Evolutionary conservation across 1,140 invertebrate genomes (phyloP).

Genomic region (Macrostomum lignano): DNA sequence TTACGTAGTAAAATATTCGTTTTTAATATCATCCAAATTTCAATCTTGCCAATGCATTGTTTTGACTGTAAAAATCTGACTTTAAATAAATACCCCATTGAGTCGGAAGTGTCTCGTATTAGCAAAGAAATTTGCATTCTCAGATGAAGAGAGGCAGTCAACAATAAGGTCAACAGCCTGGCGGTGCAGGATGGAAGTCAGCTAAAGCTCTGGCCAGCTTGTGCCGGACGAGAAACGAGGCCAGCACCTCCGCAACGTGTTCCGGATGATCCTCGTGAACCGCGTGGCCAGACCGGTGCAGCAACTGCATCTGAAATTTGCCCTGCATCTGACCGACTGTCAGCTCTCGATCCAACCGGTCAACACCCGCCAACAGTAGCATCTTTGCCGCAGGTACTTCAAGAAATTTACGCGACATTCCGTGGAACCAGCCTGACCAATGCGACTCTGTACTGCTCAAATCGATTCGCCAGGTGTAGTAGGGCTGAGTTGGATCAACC

Average conservation of each 20-base stretch:
- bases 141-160: no score
- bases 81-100: no score
- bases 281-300: slow-evolving; percentile 72
- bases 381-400: slow-evolving; percentile 36
- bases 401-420: slow-evolving; percentile 46
- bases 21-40: no score
- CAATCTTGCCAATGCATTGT: no score
- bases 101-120: no score
- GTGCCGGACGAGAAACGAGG: slow-evolving; percentile 59
- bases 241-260: slow-evolving; percentile 50
- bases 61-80: no score
- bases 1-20: no score
- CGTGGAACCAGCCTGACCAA: slow-evolving; percentile 81
- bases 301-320: slow-evolving; percentile 91
- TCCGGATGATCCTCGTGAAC: slow-evolving; percentile 89
- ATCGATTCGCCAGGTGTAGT: slow-evolving; percentile 62
- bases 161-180: no score
- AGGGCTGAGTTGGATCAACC: no score
- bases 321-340: slow-evolving; percentile 97
- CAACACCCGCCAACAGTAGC: slow-evolving; percentile 56
- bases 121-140: no score
- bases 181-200: no score
- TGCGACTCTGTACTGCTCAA: slow-evolving; percentile 53
- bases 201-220: slow-evolving; percentile 44
- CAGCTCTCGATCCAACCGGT: slow-evolving; percentile 66